Conservation (phyloP, 2,797 vertebrate genomes). For the Oreortyx pictus region DNA sequence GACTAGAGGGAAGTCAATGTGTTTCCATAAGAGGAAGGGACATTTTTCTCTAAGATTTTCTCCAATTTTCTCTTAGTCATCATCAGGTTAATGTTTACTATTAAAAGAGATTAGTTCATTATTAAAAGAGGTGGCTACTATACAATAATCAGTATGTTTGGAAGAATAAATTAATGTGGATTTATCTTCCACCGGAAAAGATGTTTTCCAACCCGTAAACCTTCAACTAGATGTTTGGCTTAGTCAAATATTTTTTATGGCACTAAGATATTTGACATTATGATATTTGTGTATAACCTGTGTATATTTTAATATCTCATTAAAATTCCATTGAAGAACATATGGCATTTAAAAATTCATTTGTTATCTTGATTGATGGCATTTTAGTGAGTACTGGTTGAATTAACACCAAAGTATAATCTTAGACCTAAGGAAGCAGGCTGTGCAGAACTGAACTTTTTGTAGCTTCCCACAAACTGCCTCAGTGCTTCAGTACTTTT, state of each 20-base stretch:
- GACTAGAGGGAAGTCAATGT: neutral
- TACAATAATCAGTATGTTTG: neutral
- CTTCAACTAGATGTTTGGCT: neutral
- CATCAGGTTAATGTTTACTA: neutral
- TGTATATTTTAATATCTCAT: conserved; percentile 22
- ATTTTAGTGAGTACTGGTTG: conserved; percentile 37
- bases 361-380: conserved; percentile 50
- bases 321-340: conserved; percentile 53
- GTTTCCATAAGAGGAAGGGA: neutral
- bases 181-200: neutral
- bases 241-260: neutral
- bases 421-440: conserved; percentile 32
- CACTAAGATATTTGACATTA: neutral
- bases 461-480: conserved; percentile 34
- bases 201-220: neutral
- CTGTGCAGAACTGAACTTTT: neutral
- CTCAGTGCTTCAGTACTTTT: neutral
- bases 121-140: neutral
- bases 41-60: neutral
- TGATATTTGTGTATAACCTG: conserved; percentile 29
- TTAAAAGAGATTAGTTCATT: neutral
- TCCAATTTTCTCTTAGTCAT: neutral
- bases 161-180: neutral
- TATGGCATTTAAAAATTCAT: conserved; percentile 39
- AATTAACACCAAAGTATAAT: conserved; percentile 48